Base-by-base conservation (phyloP, 1,140 invertebrate species). In the Bombus waltoni region DNA sequence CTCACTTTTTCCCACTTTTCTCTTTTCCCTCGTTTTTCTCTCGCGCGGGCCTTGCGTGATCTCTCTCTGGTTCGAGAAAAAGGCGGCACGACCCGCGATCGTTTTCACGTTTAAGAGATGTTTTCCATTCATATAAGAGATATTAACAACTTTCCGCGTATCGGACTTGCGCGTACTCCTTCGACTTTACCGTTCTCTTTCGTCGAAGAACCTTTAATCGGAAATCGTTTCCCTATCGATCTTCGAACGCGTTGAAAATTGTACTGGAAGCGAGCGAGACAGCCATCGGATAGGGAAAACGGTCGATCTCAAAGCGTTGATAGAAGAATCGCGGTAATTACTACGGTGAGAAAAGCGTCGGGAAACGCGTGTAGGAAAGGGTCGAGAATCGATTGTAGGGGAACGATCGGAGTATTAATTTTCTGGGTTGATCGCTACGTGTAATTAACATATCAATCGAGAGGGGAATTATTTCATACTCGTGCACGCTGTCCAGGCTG, bases 361-460 rank as follows among this genome's bases (percentile, higher is more conserved):
- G 40, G 73, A 73, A 77, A 91, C 91, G 91, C 89, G 87, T 42
- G 6, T 42, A 8, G 9, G 57, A 38, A 70, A 42, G 35, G 18
- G 68, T 65, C 25, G 62, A 1, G 15, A 40, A 75, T 44, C 59
- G 75, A 47, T 62, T 25, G 42, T 18, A 32, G n/a, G n/a, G 71
- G 72, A 84, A 35, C 76, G 73, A 80, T 71, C 77, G 81, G 77
- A 91, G 79, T 91, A 93, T 91, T 92, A 90, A 92, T 93, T 93
- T 93, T 90, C 81, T 76, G 79, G 79, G 73, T 66, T 78, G 88
- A 91, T 87, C 84, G 88, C 91, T 91, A 89, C 81, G 84, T 78
- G 71, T 87, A 94, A 94, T 94, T 94, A 93, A 93, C 94, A 92
- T 86, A 89, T 93, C 91, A 90, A 81, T 66, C 9, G 71, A 22